A percentile compares a stretch with the other conserved stretches of the same genome.
Conservation (phyloP, 2,888 invertebrate genomes). For the Plusia festucae region DNA sequence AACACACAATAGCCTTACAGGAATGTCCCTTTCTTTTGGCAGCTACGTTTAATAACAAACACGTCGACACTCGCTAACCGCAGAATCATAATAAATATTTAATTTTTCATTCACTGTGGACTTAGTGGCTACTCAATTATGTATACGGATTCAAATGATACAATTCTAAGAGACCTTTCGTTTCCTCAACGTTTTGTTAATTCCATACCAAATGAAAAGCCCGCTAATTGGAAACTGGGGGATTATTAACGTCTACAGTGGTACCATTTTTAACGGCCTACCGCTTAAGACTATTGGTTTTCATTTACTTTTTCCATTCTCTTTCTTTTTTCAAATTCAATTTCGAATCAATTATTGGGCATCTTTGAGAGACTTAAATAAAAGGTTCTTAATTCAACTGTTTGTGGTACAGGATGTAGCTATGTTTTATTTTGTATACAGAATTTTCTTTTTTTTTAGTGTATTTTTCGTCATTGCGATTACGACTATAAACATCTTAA, state of each 20-base stretch:
- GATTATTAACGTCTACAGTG: conserved; percentile 42
- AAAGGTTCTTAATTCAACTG: conserved; percentile 7
- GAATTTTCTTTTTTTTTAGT: not conserved
- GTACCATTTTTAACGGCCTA: conserved; percentile 33
- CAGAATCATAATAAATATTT: conserved; percentile 41
- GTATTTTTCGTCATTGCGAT: too few relatives aligned
- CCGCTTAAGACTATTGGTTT: conserved; percentile 34
- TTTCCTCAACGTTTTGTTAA: conserved; percentile 41
- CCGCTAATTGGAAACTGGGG: conserved; percentile 48
- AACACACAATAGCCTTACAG: not conserved
- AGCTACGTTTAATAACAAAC: not conserved
- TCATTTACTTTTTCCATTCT: conserved; percentile 44
- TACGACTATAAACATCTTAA: too few relatives aligned
- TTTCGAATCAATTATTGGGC: conserved; percentile 38
- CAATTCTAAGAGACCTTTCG: conserved; percentile 38
- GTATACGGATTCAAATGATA: conserved; percentile 41
- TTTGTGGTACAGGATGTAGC: not conserved
- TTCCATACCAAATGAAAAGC: conserved; percentile 44
- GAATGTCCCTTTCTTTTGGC: not conserved
- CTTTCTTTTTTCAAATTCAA: conserved; percentile 41
- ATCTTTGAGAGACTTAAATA: conserved; percentile 28
- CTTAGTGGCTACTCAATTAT: conserved; percentile 43
- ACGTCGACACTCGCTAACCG: not conserved
- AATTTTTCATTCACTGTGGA: conserved; percentile 31
- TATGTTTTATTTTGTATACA: not conserved